A percentile compares a stretch with the other conserved stretches of the same genome.
These are phyloP conservation scores for Archocentrus centrarchus DNA, from an alignment of 2,113 vertebrate genomes.

Conservation along the genomic window DNA sequence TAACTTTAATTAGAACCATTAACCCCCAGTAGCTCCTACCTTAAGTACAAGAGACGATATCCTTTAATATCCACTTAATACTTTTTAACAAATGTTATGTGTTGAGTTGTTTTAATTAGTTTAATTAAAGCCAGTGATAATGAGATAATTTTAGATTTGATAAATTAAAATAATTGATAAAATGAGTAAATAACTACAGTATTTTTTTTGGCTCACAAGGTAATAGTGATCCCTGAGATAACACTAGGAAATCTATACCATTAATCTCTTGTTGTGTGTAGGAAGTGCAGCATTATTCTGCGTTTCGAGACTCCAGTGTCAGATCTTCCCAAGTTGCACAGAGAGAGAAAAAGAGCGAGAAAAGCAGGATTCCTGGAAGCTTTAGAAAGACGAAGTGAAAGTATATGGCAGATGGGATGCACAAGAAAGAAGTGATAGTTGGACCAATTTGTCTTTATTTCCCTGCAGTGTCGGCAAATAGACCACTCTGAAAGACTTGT, in stretches of 20 bases:
- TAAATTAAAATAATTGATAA: neutral
- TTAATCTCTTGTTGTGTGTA: neutral
- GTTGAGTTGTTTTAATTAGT: neutral
- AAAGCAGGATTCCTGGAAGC: conserved; percentile 23
- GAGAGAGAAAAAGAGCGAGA: neutral
- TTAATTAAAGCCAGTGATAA: neutral
- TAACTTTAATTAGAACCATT: neutral
- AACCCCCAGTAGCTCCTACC: no score
- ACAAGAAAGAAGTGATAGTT: conserved; percentile 31
- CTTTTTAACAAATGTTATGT: neutral
- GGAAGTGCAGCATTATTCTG: neutral
- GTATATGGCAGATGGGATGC: conserved; percentile 24
- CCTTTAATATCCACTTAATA: neutral
- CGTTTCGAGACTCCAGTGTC: neutral
- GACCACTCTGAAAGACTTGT: conserved; percentile 39
- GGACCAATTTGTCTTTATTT: conserved; percentile 68
- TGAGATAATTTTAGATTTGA: neutral
- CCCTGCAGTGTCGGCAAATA: conserved; percentile 49
- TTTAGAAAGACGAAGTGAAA: conserved; percentile 60
- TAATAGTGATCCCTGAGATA: neutral
- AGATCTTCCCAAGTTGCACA: neutral
- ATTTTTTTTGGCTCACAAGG: neutral
- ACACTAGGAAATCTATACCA: neutral
- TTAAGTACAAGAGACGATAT: no score
- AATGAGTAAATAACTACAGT: neutral